A percentile compares a stretch with the other conserved stretches of the same genome.
These are phyloP conservation scores for Bombus confusus DNA, from an alignment of 1,140 invertebrate species.

Conservation along the genomic window DNA sequence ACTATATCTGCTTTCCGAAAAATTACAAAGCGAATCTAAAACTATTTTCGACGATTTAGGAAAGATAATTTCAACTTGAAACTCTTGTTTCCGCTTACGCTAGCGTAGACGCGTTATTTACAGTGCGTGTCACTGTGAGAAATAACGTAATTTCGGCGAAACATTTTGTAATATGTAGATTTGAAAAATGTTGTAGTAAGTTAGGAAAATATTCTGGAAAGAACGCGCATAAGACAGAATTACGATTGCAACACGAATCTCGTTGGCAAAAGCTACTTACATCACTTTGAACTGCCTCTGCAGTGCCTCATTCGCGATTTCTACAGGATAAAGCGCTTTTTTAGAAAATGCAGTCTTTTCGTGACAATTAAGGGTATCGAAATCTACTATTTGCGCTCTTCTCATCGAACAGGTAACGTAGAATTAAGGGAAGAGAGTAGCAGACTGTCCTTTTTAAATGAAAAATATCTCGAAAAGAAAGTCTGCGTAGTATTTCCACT, in stretches of 20 bases:
- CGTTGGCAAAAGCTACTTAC: neutral
- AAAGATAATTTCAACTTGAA: neutral
- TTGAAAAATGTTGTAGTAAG: neutral
- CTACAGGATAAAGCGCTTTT: neutral
- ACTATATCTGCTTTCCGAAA: neutral
- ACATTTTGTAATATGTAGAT: neutral
- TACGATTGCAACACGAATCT: neutral
- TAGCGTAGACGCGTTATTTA: neutral
- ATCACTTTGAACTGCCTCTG: neutral
- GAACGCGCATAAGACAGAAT: neutral
- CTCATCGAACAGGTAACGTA: no score
- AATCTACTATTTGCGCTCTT: neutral
- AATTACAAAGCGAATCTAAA: neutral
- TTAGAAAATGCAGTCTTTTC: neutral
- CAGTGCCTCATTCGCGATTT: slow-evolving; percentile 18
- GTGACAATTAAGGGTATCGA: slow-evolving; percentile 19
- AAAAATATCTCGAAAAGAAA: no score
- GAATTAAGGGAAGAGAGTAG: no score
- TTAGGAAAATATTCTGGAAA: neutral
- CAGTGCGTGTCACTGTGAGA: neutral
- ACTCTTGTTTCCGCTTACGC: no score
- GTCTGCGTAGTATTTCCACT: no score
- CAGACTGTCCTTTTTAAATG: no score
- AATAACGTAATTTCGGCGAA: neutral
- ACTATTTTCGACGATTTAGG: neutral